Percentiles rank a stretch among this genome's conserved stretches.
phyloP scores from a whole-genome alignment of 2,888 invertebrate genomes.

The Antheraea assamensis region DNA sequence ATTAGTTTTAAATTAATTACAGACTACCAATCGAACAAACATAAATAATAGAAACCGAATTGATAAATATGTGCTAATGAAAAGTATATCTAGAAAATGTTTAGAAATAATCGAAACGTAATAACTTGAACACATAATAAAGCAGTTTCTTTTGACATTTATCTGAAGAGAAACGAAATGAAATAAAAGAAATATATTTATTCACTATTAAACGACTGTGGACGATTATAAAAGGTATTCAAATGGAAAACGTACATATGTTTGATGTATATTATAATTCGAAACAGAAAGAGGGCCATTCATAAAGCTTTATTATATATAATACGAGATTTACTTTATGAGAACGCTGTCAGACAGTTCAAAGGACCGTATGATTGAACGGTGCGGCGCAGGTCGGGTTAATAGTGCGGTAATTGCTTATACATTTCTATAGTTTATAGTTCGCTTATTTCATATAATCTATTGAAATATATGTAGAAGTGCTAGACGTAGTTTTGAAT shows the following conservation, averaged over 20 bases:
- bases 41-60: too few relatives aligned
- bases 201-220: not conserved
- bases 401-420: not conserved
- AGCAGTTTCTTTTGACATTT: not conserved
- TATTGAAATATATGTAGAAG: too few relatives aligned
- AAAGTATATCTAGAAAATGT: too few relatives aligned
- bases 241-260: not conserved
- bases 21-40: too few relatives aligned
- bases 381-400: not conserved
- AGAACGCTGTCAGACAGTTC: not conserved
- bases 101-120: too few relatives aligned
- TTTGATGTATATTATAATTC: not conserved
- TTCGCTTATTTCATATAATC: too few relatives aligned
- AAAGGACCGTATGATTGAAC: constrained; percentile 2
- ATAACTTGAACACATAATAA: not conserved
- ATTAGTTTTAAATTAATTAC: too few relatives aligned
- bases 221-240: not conserved
- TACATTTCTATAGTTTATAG: not conserved
- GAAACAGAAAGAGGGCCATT: not conserved
- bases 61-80: too few relatives aligned
- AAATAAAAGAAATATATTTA: not conserved
- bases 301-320: not conserved
- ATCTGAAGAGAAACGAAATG: not conserved
- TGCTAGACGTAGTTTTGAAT: too few relatives aligned
- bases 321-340: not conserved